A percentile compares a stretch with the other conserved stretches of the same genome.
Evolutionary conservation across 2,888 invertebrate genomes (phyloP).

Genomic region (Athrips mouffetella): DNA sequence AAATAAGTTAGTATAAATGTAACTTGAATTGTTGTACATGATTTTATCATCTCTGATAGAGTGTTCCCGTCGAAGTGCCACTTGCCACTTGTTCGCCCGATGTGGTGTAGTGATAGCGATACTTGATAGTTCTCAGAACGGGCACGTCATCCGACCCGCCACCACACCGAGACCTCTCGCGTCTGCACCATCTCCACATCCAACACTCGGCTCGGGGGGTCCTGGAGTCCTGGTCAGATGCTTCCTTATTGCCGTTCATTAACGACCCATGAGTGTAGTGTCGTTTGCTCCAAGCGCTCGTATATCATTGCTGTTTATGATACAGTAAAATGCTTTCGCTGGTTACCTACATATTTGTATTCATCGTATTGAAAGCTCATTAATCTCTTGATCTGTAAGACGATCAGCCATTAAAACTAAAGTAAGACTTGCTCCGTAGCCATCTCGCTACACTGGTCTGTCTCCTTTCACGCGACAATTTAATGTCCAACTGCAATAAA

Average conservation of each 20-base stretch:
- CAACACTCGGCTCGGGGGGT: not conserved
- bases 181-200: not conserved
- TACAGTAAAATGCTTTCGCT: not conserved
- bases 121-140: slow-evolving; percentile 5
- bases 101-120: too few species aligned
- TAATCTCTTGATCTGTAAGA: too few species aligned
- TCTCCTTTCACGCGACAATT: slow-evolving; percentile 5
- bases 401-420: not conserved
- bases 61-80: too few species aligned
- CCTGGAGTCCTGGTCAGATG: not conserved
- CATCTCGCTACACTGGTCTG: not conserved
- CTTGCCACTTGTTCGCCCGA: slow-evolving; percentile 4
- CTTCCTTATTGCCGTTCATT: slow-evolving; percentile 10
- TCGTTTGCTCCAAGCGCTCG: not conserved
- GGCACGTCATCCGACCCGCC: too few species aligned
- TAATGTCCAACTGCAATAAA: not conserved
- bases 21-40: too few species aligned
- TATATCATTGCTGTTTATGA: not conserved
- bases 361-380: not conserved
- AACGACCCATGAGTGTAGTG: not conserved
- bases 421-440: not conserved
- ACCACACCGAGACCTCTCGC: not conserved
- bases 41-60: too few species aligned
- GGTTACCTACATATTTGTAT: too few species aligned
- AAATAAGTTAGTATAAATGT: too few species aligned